Conservation (phyloP, 2,113 vertebrate genomes). For the Amblyopsis rosae region DNA sequence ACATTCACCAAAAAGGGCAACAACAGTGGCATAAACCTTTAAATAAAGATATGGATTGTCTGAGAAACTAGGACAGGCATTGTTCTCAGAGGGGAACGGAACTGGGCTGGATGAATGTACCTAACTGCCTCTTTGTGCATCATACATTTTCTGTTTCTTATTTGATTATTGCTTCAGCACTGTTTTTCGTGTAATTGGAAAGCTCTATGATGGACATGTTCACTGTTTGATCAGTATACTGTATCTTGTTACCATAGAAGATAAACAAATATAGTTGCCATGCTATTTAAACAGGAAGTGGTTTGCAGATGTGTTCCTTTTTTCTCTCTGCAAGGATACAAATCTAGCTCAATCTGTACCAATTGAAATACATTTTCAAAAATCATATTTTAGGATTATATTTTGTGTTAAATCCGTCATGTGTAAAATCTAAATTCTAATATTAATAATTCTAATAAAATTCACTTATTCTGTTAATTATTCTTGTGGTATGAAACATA, state of each 20-base stretch:
- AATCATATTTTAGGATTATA: too few relatives aligned
- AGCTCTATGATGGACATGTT: not conserved
- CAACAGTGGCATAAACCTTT: conserved; percentile 33
- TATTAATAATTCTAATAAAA: too few relatives aligned
- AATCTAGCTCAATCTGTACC: too few relatives aligned
- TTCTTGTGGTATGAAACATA: too few relatives aligned
- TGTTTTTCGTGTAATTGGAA: not conserved
- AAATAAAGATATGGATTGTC: conserved; percentile 13
- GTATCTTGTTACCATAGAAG: conserved; percentile 1
- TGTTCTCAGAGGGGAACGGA: conserved; percentile 19
- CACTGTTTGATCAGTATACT: not conserved
- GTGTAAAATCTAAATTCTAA: too few relatives aligned
- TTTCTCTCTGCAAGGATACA: too few relatives aligned
- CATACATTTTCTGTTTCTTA: too few relatives aligned
- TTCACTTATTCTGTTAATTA: too few relatives aligned
- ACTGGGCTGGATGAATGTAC: conserved; percentile 11
- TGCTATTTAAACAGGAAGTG: conserved; percentile 64
- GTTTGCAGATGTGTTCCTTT: not conserved
- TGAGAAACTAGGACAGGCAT: conserved; percentile 44
- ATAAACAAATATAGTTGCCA: conserved; percentile 27
- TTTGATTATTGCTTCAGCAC: too few relatives aligned
- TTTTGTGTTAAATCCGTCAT: too few relatives aligned
- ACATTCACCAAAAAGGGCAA: conserved; percentile 15
- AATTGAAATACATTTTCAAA: too few relatives aligned
- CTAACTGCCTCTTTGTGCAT: not conserved